A percentile compares a stretch with the other conserved stretches of the same genome.
These are phyloP conservation scores for Garrulus glandarius DNA, from an alignment of 2,797 vertebrate species.

Conservation along the genomic window DNA sequence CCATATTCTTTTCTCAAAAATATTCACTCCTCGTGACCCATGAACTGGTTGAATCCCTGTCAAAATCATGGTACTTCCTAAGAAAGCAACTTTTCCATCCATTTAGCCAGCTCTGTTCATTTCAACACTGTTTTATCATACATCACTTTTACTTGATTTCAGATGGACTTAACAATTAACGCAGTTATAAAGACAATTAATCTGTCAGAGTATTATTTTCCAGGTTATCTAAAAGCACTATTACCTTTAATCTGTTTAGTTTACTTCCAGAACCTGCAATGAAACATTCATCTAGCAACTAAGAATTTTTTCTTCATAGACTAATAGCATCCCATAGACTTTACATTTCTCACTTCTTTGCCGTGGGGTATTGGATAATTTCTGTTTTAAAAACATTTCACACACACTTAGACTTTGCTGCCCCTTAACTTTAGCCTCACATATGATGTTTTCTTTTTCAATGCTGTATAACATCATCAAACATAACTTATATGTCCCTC, in stretches of 20 bases:
- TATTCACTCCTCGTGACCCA: accelerated
- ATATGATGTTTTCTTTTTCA: neutral
- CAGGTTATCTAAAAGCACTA: neutral
- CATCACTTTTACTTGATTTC: neutral
- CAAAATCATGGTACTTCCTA: neutral
- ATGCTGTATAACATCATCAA: neutral
- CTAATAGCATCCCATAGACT: neutral
- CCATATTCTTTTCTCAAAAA: neutral
- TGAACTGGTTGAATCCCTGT: neutral
- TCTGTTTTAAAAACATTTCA: neutral
- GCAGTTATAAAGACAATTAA: neutral
- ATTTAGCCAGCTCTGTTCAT: neutral
- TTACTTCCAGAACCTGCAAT: neutral
- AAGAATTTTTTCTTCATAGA: neutral
- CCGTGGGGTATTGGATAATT: neutral
- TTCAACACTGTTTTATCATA: neutral
- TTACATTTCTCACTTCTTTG: neutral
- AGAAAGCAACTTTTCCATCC: neutral
- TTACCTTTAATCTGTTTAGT: neutral
- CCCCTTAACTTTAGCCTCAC: neutral
- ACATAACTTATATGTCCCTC: neutral
- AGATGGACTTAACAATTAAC: neutral
- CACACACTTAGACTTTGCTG: neutral
- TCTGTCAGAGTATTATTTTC: neutral
- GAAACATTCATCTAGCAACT: neutral